Evolutionary conservation across 2,797 vertebrate genomes (phyloP), one percentile per base, ranked within the genome.

Genomic region (Meda fulgida): DNA sequence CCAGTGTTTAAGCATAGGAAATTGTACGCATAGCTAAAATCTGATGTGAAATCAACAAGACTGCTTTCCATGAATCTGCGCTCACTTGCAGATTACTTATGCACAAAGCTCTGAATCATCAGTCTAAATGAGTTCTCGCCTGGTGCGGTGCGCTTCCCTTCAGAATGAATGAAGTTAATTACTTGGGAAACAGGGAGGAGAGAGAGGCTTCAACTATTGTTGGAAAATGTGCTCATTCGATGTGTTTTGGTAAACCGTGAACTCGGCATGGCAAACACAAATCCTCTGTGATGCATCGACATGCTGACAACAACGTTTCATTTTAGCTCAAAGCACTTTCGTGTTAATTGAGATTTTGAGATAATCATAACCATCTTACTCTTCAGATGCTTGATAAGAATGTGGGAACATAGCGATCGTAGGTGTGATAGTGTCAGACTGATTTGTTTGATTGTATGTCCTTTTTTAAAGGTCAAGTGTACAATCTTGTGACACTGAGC

Each of bases 321-420:
- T 81, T 85, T 84, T 34, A 23, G 82, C 70, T 85, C 38, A 4
- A 19, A 72, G 69, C 21, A 14, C 38, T 38, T 69, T 63, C 18
- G 19, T 67, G 73, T 84, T 84, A 82, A 85, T 85, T 82, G 73
- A n/a, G 86, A 78, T 81, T 72, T 76, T 66, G 53, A 78, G 80
- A 81, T 71, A 55, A 43, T 67, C 48, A 4, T 8, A 51, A 23
- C 8, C 63, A n/a, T 67, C 38, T 70, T 16, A 3, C 83, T 78
- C 4, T 71, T 65, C 53, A 70, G 31, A 71, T 82, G 67, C 53
- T 66, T 58, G 83, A 84, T 58, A 69, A 51, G 26, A 51, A 72
- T 16, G 21, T 78, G 43, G 67, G 31, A 51, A 65, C 51, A 76
- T 48, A n/a, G 70, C 0, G 53, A 78, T 69, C 67, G 36, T 48